Evolutionary conservation across 2,888 invertebrate genomes (phyloP).

Genomic region (Euplexia lucipara): DNA sequence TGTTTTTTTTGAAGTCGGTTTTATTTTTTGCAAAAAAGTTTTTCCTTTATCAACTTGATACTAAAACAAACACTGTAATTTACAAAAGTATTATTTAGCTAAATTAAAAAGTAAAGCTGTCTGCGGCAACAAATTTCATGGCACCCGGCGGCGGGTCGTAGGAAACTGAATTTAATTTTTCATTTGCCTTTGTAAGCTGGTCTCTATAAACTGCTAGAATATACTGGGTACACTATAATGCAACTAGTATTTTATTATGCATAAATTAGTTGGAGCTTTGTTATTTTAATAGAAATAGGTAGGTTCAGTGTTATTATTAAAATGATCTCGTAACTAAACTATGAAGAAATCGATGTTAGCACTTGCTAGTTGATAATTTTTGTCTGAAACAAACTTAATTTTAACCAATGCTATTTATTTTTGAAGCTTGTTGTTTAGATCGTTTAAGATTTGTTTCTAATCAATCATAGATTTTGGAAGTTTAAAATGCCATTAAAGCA

Average conservation of each 20-base stretch:
- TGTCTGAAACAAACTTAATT: no score
- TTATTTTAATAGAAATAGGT: no score
- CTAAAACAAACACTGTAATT: background rate
- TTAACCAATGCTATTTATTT: no score
- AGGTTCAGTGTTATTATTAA: background rate
- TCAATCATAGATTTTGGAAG: no score
- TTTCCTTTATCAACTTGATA: background rate
- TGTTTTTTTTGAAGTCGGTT: no score
- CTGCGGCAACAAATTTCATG: slow-evolving; percentile 13
- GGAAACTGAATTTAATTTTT: slow-evolving; percentile 8
- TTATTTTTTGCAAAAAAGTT: no score
- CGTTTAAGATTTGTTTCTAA: no score
- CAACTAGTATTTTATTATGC: slow-evolving; percentile 2
- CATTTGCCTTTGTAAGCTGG: slow-evolving; percentile 4
- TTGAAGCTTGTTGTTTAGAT: no score
- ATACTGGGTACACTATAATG: slow-evolving; percentile 1
- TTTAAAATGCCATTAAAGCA: no score
- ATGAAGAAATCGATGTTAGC: no score
- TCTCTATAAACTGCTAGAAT: slow-evolving; percentile 5
- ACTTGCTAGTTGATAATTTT: no score
- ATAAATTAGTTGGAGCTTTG: slow-evolving; percentile 1
- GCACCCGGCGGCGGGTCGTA: background rate
- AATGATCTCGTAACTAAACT: no score
- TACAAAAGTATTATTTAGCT: background rate
- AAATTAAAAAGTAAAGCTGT: slow-evolving; percentile 8